These are phyloP conservation scores for Saturnia japonica DNA, from an alignment of 2,888 invertebrate genomes.

Conservation along the genomic window DNA sequence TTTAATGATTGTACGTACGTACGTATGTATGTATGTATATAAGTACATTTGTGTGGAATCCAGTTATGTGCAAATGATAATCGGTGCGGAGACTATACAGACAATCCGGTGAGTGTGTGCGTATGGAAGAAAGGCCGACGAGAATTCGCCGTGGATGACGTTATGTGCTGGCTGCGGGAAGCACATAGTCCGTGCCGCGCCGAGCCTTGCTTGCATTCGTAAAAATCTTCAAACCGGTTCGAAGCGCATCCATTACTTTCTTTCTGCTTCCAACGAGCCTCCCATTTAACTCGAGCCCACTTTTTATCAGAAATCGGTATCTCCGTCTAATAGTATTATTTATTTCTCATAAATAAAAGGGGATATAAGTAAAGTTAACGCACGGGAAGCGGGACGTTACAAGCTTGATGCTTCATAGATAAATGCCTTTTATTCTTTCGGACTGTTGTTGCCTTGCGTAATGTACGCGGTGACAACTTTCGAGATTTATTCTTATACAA, in stretches of 20 bases:
- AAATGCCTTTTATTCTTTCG: slow-evolving; percentile 63
- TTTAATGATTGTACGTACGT: slow-evolving; percentile 54
- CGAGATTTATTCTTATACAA: slow-evolving; percentile 50
- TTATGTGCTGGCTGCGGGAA: slow-evolving; percentile 71
- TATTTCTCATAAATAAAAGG: slow-evolving; percentile 81
- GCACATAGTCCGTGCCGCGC: slow-evolving; percentile 68
- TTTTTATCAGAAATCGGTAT: slow-evolving; percentile 82
- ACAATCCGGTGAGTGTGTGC: slow-evolving; percentile 42
- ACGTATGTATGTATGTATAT: slow-evolving; percentile 45
- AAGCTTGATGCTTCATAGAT: slow-evolving; percentile 71
- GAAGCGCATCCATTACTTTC: slow-evolving; percentile 81
- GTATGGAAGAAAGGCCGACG: slow-evolving; percentile 72
- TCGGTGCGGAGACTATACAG: slow-evolving; percentile 55
- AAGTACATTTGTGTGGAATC: slow-evolving; percentile 62
- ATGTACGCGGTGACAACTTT: slow-evolving; percentile 58
- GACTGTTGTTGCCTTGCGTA: slow-evolving; percentile 60
- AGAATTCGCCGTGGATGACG: slow-evolving; percentile 74
- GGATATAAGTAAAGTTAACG: slow-evolving; percentile 78
- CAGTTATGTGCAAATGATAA: slow-evolving; percentile 72
- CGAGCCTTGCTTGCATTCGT: slow-evolving; percentile 80
- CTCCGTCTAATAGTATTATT: slow-evolving; percentile 82
- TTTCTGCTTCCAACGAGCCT: slow-evolving; percentile 80
- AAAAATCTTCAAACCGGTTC: slow-evolving; percentile 82
- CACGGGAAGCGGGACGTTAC: slow-evolving; percentile 76
- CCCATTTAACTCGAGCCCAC: slow-evolving; percentile 81